Base-by-base conservation (phyloP, 2,797 vertebrate genomes). In the Leontocebus nigricollis region DNA sequence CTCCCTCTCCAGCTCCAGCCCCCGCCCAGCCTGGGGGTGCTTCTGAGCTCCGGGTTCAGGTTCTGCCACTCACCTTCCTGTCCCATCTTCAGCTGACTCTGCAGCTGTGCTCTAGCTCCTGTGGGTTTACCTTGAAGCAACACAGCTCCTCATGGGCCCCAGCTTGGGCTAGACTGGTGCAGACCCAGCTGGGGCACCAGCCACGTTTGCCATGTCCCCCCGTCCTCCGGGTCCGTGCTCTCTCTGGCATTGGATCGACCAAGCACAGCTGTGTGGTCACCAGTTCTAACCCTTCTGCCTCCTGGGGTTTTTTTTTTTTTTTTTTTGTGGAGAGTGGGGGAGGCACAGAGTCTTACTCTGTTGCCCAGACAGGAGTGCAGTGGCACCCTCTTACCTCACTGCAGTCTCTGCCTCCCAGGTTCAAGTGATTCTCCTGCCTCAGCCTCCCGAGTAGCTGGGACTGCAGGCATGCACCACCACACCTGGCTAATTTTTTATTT, bases 1-100 rank as follows among this genome's bases (percentile, higher is more conserved):
- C 59, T 70, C 17, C 36, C 20, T 7, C n/a, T 19, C 44, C 30
- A 8, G 4, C 26, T 48, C 11, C 2, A 4, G 57, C 15, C 30
- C 17, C 59, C 1, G 46, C 61, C 24, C 67, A 7, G 41, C 61
- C 24, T 44, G 44, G 44, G 7, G 44, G 44, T 14, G 59, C 82
- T 8, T 44, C 17, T 7, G 11, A 14, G 55, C 61, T 11, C 24
- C 20, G 2, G 2, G 26, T 24, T 2, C 41, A n/a, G 39, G 19
- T 11, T 13, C n/a, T 15, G 75, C 14, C 4, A 20, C 46, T 52
- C 50, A 7, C 44, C 24, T 8, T 22, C 57, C 17, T 0, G 5
- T 33, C 4, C 22, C 8, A 5, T n/a, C 39, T 24, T 3, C 0
- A 0, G 11, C 52, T 1, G 41, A 14, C 2, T 1, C 36, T 7